Percentiles rank a stretch among this genome's conserved stretches.
phyloP scores from a whole-genome alignment of 2,797 vertebrate genomes.

The Falco concolor region DNA sequence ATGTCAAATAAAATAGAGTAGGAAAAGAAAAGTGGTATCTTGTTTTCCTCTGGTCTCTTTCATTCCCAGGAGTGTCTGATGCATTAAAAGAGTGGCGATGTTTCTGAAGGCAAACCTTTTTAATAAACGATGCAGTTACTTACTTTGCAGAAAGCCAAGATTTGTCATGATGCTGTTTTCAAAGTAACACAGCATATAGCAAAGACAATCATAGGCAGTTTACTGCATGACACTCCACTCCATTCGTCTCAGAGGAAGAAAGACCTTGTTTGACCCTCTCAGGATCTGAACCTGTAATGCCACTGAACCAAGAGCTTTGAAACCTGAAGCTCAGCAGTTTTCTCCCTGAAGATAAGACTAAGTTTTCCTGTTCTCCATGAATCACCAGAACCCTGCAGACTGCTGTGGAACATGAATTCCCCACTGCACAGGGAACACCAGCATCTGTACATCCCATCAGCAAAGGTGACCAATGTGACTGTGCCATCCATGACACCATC shows the following conservation, averaged over 20 bases:
- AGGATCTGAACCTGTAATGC: constrained; percentile 29
- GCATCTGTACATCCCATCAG: neutral
- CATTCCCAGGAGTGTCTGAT: neutral
- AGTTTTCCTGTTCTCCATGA: constrained; percentile 20
- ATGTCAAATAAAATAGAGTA: constrained; percentile 15
- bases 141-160: constrained; percentile 45
- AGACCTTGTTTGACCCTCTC: constrained; percentile 40
- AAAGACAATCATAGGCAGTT: constrained; percentile 20
- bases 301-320: constrained; percentile 28
- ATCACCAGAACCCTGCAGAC: neutral
- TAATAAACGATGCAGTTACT: constrained; percentile 49
- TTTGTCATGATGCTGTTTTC: neutral
- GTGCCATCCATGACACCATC: neutral
- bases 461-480: neutral
- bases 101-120: constrained; percentile 32
- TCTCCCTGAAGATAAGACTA: constrained; percentile 60
- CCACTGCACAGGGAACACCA: neutral
- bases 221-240: constrained; percentile 26
- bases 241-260: constrained; percentile 29
- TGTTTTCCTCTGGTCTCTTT: neutral
- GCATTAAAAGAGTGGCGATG: neutral
- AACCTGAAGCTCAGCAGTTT: constrained; percentile 46
- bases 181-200: constrained; percentile 36
- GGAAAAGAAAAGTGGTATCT: neutral
- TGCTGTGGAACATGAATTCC: neutral